These are phyloP conservation scores for Lasioglossum malachurum DNA, from an alignment of 2,888 invertebrate species.

Conservation along the genomic window DNA sequence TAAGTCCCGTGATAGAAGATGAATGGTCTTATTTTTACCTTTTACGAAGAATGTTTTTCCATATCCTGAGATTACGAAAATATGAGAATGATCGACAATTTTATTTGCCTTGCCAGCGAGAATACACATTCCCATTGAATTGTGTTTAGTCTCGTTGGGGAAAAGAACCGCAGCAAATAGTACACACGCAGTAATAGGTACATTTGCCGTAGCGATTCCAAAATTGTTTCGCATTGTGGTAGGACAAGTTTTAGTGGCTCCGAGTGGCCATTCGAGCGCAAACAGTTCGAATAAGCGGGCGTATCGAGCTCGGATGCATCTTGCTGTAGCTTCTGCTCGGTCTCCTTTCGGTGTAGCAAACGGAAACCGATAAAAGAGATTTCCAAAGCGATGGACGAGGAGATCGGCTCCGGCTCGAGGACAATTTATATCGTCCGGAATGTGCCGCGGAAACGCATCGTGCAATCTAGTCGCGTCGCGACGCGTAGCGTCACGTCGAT, in stretches of 20 bases:
- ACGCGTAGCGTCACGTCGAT: not conserved
- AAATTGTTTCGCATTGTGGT: not conserved
- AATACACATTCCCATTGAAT: too few species aligned
- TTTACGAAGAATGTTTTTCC: too few species aligned
- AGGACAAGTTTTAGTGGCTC: not conserved
- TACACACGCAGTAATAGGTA: too few species aligned
- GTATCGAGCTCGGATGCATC: not conserved
- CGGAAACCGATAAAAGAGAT: constrained; percentile 9
- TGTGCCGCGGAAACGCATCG: not conserved
- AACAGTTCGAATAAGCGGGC: not conserved
- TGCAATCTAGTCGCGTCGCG: not conserved
- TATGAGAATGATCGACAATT: too few species aligned
- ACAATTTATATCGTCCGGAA: constrained; percentile 7
- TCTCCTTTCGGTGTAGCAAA: not conserved
- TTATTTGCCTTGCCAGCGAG: too few species aligned
- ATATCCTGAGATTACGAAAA: too few species aligned
- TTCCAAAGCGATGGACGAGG: not conserved
- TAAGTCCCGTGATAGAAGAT: too few species aligned
- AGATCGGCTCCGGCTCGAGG: not conserved
- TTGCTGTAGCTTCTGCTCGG: not conserved
- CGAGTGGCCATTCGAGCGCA: not conserved
- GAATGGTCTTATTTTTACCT: too few species aligned
- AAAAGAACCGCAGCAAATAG: too few species aligned
- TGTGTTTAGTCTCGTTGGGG: too few species aligned
- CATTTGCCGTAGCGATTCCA: not conserved